Percentiles rank a stretch among this genome's conserved stretches.
These are phyloP conservation scores for Megaptera novaeangliae DNA, from an alignment of 2,113 vertebrate species.

Conservation along the genomic window DNA sequence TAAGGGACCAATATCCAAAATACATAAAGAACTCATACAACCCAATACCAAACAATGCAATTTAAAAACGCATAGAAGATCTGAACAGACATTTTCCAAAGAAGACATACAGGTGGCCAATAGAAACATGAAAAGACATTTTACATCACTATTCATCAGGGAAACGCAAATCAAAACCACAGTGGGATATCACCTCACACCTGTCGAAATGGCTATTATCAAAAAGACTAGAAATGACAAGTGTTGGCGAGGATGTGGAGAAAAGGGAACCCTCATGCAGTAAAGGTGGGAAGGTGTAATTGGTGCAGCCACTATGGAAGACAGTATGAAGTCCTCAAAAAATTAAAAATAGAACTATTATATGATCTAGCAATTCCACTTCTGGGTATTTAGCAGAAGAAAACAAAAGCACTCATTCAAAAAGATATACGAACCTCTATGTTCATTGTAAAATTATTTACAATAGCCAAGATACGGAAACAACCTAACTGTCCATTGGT, in stretches of 20 bases:
- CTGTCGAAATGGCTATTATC: background rate
- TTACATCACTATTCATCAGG: background rate
- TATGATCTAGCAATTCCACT: background rate
- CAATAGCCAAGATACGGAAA: background rate
- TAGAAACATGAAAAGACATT: background rate
- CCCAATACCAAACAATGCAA: background rate
- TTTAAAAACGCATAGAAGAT: background rate
- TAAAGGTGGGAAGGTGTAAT: background rate
- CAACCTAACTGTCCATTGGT: background rate
- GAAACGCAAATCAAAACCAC: background rate
- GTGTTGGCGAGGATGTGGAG: background rate
- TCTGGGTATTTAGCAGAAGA: background rate
- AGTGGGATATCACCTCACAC: background rate
- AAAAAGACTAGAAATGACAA: background rate
- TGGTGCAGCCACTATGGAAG: background rate
- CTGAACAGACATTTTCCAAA: background rate
- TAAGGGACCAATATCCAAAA: background rate
- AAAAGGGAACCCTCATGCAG: background rate
- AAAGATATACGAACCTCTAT: background rate
- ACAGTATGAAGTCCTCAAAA: background rate
- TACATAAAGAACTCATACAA: background rate
- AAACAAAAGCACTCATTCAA: background rate
- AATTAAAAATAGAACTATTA: background rate
- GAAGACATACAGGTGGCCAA: background rate
- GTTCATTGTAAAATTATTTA: background rate